Percentiles rank a stretch among this genome's conserved stretches.
These are phyloP conservation scores for Ditula angustiorana DNA, from an alignment of 2,888 invertebrate genomes.

Conservation along the genomic window DNA sequence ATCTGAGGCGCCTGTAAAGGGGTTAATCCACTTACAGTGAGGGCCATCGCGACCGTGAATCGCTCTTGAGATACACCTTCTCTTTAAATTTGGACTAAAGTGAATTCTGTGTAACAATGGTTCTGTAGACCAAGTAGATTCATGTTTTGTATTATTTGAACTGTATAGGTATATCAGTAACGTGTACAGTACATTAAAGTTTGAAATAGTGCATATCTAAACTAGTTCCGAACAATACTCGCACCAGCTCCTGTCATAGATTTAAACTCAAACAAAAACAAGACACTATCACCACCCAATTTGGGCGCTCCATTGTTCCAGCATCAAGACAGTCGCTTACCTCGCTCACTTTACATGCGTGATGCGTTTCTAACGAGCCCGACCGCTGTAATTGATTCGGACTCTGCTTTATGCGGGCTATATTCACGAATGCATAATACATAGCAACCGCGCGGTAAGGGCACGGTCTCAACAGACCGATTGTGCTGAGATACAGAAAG, in stretches of 20 bases:
- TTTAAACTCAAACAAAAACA: slow-evolving; percentile 34
- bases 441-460: slow-evolving; percentile 63
- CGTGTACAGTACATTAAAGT: background rate
- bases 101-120: too few relatives aligned
- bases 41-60: slow-evolving; percentile 70
- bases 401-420: slow-evolving; percentile 79
- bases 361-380: slow-evolving; percentile 85
- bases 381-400: slow-evolving; percentile 80
- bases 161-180: too few relatives aligned
- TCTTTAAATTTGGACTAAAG: background rate
- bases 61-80: slow-evolving; percentile 52
- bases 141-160: too few relatives aligned
- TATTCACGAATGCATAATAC: slow-evolving; percentile 85
- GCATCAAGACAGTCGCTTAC: slow-evolving; percentile 77
- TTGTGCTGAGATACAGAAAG: slow-evolving; percentile 33
- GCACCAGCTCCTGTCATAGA: slow-evolving; percentile 37
- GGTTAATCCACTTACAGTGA: slow-evolving; percentile 76
- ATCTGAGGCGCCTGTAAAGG: slow-evolving; percentile 67
- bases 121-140: too few relatives aligned
- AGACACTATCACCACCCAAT: slow-evolving; percentile 65
- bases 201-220: slow-evolving; percentile 19
- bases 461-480: slow-evolving; percentile 29
- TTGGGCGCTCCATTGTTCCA: slow-evolving; percentile 79
- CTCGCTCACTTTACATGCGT: slow-evolving; percentile 82
- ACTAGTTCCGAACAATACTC: slow-evolving; percentile 35